Base-by-base conservation (phyloP, 2,797 vertebrate genomes). In the Eulemur mongoz region DNA sequence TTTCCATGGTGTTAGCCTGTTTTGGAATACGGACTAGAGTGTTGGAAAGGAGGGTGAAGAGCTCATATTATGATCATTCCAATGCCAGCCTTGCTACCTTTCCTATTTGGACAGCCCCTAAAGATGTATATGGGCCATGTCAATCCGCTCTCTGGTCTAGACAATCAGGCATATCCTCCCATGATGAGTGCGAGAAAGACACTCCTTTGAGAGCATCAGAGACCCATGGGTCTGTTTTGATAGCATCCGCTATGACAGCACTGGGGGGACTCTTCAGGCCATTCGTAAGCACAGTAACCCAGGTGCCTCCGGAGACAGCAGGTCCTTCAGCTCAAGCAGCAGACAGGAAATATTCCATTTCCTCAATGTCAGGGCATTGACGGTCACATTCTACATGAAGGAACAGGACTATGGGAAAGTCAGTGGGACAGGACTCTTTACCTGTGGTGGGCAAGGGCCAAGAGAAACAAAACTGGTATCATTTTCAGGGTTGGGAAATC, bases 351-450 rank as follows among this genome's bases (percentile, higher is more conserved):
- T 43, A 86, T 35, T 61, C 40, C 30, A 20, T 79, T 65, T 91
- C 73, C 73, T 82, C 88, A 23, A 14, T 87, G 63, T 61, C 43
- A n/a, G 40, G 65, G 43, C 32, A 11, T 6, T 45, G 79, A 76
- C 23, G 38, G 73, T 40, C 6, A 80, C 81, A 96, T 89, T 88
- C 86, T 85, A 78, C 89, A 63, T 52, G 90, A 95, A 94, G 80
- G 23, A 97, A 89, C 83, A 88, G 57, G 35, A 30, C 95, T 90
- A 48, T 84, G 91, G 70, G 96, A 95, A 96, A 96, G 43, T 96
- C 75, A 59, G 67, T 52, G 43, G 79, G 4, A 72, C 4, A 32
- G 45, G 50, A 63, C 72, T 61, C 59, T 35, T 90, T 95, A 96
- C 97, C 98, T 97, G 92, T 54, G 54, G 54, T 70, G 84, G 59